phyloP scores from a whole-genome alignment of 2,113 vertebrate genomes.

The Pollachius pollachius region DNA sequence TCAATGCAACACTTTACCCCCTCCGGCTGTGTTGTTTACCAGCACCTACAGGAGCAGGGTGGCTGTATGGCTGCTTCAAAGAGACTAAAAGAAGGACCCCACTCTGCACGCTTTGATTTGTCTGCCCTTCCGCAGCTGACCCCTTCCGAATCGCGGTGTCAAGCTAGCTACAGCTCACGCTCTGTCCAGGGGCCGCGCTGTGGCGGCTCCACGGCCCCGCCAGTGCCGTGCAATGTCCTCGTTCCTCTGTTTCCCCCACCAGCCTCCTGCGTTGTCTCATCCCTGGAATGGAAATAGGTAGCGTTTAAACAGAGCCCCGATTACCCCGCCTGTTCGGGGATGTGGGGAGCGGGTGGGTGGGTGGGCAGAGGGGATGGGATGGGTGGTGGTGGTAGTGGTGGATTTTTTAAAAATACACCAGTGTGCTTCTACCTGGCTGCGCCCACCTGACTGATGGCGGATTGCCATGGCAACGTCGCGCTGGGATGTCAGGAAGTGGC shows the following conservation, averaged over 20 bases:
- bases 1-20: slow-evolving; percentile 23
- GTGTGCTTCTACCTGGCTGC: too few species aligned
- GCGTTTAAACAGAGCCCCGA: slow-evolving; percentile 49
- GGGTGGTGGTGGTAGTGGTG: too few species aligned
- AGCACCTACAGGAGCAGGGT: too few species aligned
- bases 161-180: slow-evolving; percentile 59
- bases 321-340: slow-evolving; percentile 46
- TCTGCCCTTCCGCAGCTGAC: slow-evolving; percentile 55
- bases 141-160: slow-evolving; percentile 61
- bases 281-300: slow-evolving; percentile 62
- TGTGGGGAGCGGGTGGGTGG: slow-evolving; percentile 25
- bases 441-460: too few species aligned
- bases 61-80: too few species aligned
- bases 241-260: slow-evolving; percentile 57
- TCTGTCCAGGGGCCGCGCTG: slow-evolving; percentile 41
- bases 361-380: not conserved
- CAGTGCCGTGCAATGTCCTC: slow-evolving; percentile 61
- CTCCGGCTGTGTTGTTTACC: not conserved
- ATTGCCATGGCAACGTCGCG: too few species aligned
- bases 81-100: not conserved
- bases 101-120: slow-evolving; percentile 52
- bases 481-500: too few species aligned
- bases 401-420: too few species aligned
- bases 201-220: not conserved
- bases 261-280: slow-evolving; percentile 51